Evolutionary conservation across 2,113 vertebrate species (phyloP), one percentile per base, ranked within the genome.

Genomic region (Cisticola juncidis): DNA sequence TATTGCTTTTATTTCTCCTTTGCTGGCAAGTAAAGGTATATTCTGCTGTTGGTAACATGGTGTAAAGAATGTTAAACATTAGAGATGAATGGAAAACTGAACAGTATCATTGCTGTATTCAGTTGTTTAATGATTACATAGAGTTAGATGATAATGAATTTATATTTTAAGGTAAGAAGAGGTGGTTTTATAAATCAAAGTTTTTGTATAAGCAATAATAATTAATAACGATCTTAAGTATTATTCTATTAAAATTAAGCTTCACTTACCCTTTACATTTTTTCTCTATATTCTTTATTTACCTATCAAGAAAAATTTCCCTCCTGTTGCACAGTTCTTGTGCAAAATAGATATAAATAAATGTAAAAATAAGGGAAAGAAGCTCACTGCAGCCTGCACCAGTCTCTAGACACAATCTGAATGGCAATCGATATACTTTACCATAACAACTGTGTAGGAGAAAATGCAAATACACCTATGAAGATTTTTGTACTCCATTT

Each of bases 91-190:
- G 82, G 40, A 90, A 82, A 90, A 45, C 5, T 56, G 42, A 86
- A 76, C 11, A 71, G 11, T 23, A 33, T 81, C 12, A 26, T 35
- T 76, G 9, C 7, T 71, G 3, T 42, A 35, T 62, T 77, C 11
- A 35, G 12, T 14, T n/a, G 1, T 62, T 82, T 76, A 71, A 20
- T 76, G 26, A 79, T 38, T 76, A 38, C 15, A 24, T 33, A 56
- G 15, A 65, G 21, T 35, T 64, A 68, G 10, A 28, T 25, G 13
- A n/a, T 36, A 87, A 50, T 22, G 3, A 90, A 53, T 79, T 70
- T 77, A 62, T 74, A 87, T 73, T 94, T 95, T 82, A 95, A 88
- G 33, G 25, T 88, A 82, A 90, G 71, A 87, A 95, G n/a, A 78
- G 26, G 25, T 29, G 14, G 19, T 6, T 96, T 86, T 83, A 88